Evolutionary conservation across 2,888 invertebrate species (phyloP), one percentile per base, ranked within the genome.

Genomic region (Barypeithes pellucidus): DNA sequence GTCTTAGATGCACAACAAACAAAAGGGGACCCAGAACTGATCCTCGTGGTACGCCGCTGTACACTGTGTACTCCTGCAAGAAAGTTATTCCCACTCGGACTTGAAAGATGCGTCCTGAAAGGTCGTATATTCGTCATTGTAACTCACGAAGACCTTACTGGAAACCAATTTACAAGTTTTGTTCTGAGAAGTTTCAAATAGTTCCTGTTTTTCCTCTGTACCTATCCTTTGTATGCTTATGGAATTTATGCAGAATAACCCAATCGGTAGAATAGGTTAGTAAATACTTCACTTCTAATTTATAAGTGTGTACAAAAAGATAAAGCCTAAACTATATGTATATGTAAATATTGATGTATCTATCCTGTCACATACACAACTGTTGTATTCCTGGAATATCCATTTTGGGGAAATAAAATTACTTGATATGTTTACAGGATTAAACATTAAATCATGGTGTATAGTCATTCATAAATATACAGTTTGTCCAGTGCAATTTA

Each of bases 321-420:
- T 54, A 54, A 54, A 33, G 54, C 12, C 7, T 54, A 29, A 54
- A 54, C 12, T 54, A 9, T 16, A 54, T n/a, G n/a, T n/a, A n/a
- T n/a, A n/a, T n/a, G n/a, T 54, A 54, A 54, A 54, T 54, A 54
- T 54, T 54, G 54, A 54, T 29, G n/a, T 8, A n/a, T n/a, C n/a
- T n/a, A n/a, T n/a, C 24, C 47, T 47, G 16, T 47, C 47, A 22
- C 14, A 54, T 7, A 16, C 1, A 33, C 24, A 33, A 54, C 8
- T n/a, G 24, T 50, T 20, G 5, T 50, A 50, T 50, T 50, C 24
- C 22, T 20, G n/a, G 50, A 50, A 50, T 22, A 4, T 24, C n/a
- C n/a, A n/a, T n/a, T n/a, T n/a, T n/a, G n/a, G n/a, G n/a, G n/a
- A n/a, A n/a, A n/a, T n/a, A n/a, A n/a, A n/a, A n/a, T n/a, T n/a